Evolutionary conservation across 2,888 invertebrate genomes (phyloP).

Genomic region (Drosophila mimetica): DNA sequence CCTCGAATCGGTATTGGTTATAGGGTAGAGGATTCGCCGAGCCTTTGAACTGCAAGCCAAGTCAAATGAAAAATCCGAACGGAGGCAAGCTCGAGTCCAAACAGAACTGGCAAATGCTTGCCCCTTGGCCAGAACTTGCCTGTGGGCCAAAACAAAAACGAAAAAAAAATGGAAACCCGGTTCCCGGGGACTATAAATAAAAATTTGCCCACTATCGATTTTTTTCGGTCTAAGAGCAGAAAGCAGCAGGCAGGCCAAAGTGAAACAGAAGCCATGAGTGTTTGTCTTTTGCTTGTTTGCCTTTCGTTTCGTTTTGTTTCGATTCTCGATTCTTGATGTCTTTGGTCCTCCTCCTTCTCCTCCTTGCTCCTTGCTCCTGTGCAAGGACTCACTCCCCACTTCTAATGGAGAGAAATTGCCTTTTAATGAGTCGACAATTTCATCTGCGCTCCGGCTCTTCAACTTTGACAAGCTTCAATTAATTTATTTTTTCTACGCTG

Average conservation of each 20-base stretch:
- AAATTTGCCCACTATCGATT: constrained; percentile 73
- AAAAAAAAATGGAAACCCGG: constrained; percentile 6
- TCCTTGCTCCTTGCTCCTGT: not conserved
- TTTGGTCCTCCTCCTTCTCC: constrained; percentile 8
- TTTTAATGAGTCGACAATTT: constrained; percentile 77
- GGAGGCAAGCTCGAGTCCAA: constrained; percentile 59
- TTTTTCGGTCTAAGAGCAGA: constrained; percentile 56
- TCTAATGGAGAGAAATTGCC: constrained; percentile 75
- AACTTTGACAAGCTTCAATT: constrained; percentile 40
- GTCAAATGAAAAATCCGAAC: constrained; percentile 75
- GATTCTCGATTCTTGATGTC: constrained; percentile 24
- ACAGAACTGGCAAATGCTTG: constrained; percentile 71
- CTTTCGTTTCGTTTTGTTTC: constrained; percentile 33
- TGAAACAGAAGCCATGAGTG: constrained; percentile 44
- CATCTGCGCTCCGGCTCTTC: constrained; percentile 38
- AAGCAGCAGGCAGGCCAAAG: constrained; percentile 14
- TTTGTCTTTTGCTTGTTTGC: constrained; percentile 51
- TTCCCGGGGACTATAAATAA: constrained; percentile 68
- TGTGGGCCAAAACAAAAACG: constrained; percentile 9
- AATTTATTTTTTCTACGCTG: constrained; percentile 43
- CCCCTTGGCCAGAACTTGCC: constrained; percentile 37
- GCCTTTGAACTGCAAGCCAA: constrained; percentile 80
- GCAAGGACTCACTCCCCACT: constrained; percentile 11
- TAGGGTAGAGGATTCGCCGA: constrained; percentile 19
- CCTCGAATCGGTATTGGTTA: constrained; percentile 48